Evolutionary conservation across 2,797 vertebrate species (phyloP).

Genomic region (Muscicapa striata): DNA sequence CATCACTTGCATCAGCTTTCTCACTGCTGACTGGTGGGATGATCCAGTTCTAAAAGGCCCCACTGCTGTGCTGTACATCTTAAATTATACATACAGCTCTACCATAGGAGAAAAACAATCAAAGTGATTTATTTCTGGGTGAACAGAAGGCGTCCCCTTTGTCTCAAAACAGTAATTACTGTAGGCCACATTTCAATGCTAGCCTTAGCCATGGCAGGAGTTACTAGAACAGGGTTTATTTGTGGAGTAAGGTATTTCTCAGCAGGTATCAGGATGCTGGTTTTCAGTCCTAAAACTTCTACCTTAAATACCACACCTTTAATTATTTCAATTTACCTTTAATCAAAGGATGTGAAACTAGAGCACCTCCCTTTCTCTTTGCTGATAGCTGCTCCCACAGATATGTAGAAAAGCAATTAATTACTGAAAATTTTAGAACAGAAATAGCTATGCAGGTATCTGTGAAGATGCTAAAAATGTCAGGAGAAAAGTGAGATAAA

Average conservation of each 20-base stretch:
- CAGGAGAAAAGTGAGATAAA: slow-evolving; percentile 36
- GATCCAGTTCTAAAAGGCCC: neutral
- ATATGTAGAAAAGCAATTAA: slow-evolving; percentile 39
- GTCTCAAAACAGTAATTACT: slow-evolving; percentile 22
- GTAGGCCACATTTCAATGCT: neutral
- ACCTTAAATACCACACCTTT: neutral
- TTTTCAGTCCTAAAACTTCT: neutral
- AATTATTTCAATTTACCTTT: slow-evolving; percentile 47
- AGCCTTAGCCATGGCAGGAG: neutral
- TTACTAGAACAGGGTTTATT: neutral
- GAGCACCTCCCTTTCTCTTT: slow-evolving; percentile 13
- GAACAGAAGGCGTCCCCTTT: neutral
- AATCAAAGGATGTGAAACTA: slow-evolving; percentile 8
- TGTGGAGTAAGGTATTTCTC: neutral
- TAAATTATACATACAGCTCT: neutral
- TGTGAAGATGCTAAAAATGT: slow-evolving; percentile 31
- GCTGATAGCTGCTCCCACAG: slow-evolving; percentile 13
- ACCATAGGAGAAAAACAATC: slow-evolving; percentile 1
- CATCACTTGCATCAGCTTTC: neutral
- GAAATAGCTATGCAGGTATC: slow-evolving; percentile 10
- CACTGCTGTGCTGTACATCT: neutral
- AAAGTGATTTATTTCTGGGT: slow-evolving; percentile 45
- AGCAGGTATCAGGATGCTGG: slow-evolving; percentile 1
- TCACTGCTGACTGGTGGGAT: neutral
- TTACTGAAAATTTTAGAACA: slow-evolving; percentile 30